Percentiles rank a stretch among this genome's conserved stretches.
These are phyloP conservation scores for Brachymystax lenok DNA, from an alignment of 2,797 vertebrate species.

Conservation along the genomic window DNA sequence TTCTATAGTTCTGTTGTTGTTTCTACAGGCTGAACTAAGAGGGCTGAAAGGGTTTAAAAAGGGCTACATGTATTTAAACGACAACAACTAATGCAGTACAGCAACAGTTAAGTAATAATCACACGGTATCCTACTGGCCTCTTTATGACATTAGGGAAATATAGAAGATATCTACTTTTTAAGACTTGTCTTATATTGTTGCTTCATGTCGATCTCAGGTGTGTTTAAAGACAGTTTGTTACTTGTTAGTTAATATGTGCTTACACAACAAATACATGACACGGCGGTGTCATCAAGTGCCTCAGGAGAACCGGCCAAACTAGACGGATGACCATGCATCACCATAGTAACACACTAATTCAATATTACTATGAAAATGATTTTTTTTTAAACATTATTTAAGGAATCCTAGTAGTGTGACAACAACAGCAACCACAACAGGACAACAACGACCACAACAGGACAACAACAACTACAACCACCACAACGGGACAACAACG, in stretches of 20 bases:
- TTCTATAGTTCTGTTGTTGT: conserved; percentile 72
- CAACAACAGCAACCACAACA: too few species aligned
- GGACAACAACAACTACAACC: neutral
- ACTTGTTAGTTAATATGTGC: conserved; percentile 67
- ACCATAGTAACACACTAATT: conserved; percentile 52
- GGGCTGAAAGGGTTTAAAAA: conserved; percentile 72
- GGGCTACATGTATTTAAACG: conserved; percentile 79
- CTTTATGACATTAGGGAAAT: conserved; percentile 40
- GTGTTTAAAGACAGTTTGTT: conserved; percentile 59
- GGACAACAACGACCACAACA: too few species aligned
- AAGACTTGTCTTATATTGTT: conserved; percentile 51
- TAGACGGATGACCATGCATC: conserved; percentile 42
- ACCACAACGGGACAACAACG: neutral
- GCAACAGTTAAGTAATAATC: conserved; percentile 69
- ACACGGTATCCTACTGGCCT: conserved; percentile 62
- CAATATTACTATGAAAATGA: conserved; percentile 24
- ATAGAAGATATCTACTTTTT: conserved; percentile 27
- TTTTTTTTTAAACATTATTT: neutral
- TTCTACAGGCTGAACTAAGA: conserved; percentile 68
- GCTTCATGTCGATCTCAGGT: conserved; percentile 77
- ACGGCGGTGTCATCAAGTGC: conserved; percentile 81
- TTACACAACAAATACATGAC: conserved; percentile 43
- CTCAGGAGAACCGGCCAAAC: conserved; percentile 68
- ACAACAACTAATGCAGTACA: conserved; percentile 49
- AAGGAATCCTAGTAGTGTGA: neutral